Evolutionary conservation across 2,888 invertebrate genomes (phyloP).

Genomic region (Empis livida): DNA sequence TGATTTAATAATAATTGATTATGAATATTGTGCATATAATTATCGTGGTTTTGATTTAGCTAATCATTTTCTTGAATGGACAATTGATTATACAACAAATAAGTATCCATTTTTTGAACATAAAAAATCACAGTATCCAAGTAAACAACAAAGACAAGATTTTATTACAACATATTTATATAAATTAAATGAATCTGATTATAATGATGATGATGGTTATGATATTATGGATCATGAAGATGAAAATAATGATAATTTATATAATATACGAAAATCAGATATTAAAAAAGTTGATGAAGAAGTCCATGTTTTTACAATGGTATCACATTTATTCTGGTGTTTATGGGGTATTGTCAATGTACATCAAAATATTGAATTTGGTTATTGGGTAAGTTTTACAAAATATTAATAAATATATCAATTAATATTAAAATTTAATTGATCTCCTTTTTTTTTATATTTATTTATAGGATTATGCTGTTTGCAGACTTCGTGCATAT

Average conservation of each 20-base stretch:
- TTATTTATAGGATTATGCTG: conserved; percentile 26
- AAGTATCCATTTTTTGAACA: conserved; percentile 66
- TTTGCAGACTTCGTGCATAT: conserved; percentile 15
- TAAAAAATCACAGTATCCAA: conserved; percentile 55
- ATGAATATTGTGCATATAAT: conserved; percentile 92
- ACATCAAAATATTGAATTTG: conserved; percentile 79
- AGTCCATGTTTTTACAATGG: conserved; percentile 70
- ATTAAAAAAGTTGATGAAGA: conserved; percentile 54
- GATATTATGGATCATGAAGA: no score
- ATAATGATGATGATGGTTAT: no score
- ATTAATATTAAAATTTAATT: neutral
- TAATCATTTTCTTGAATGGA: conserved; percentile 90
- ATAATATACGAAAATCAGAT: neutral
- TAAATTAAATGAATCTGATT: conserved; percentile 22
- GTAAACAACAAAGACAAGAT: conserved; percentile 46
- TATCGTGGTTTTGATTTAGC: conserved; percentile 87
- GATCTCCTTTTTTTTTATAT: neutral
- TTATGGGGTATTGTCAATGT: conserved; percentile 88
- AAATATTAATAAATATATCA: no score
- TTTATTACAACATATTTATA: conserved; percentile 30
- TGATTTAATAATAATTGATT: conserved; percentile 72
- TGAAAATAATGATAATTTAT: no score
- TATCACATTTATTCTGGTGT: conserved; percentile 87
- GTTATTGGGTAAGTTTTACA: conserved; percentile 73
- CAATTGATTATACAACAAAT: conserved; percentile 71